Percentiles rank a stretch among this genome's conserved stretches.
These are phyloP conservation scores for Bufotes viridis DNA, from an alignment of 2,797 vertebrate species.

Conservation along the genomic window DNA sequence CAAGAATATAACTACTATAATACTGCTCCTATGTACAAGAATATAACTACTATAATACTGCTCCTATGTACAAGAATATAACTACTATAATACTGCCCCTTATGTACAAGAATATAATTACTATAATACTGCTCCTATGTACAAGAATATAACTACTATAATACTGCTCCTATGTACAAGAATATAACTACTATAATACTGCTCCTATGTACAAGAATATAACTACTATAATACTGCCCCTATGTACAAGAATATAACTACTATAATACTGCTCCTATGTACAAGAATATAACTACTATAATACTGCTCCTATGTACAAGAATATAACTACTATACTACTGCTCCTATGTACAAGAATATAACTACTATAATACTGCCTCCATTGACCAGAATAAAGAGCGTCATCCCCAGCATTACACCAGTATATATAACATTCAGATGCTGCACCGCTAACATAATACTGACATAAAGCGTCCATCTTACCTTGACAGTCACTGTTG, in stretches of 20 bases:
- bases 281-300: too few relatives aligned
- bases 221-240: neutral
- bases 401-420: too few relatives aligned
- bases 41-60: constrained; percentile 10
- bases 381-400: too few relatives aligned
- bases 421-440: too few relatives aligned
- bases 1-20: too few relatives aligned
- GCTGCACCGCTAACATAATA: too few relatives aligned
- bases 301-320: too few relatives aligned
- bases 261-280: neutral
- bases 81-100: neutral
- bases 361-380: neutral
- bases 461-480: too few relatives aligned
- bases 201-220: neutral
- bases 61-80: neutral
- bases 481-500: too few relatives aligned
- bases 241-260: constrained; percentile 14
- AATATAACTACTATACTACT: neutral
- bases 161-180: neutral
- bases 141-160: constrained; percentile 11
- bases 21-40: neutral
- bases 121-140: constrained; percentile 14
- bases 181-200: constrained; percentile 21
- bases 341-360: neutral
- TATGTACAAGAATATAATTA: constrained; percentile 4